Evolutionary conservation across 1,140 invertebrate genomes (phyloP).

Genomic region (Brachionus paranguensis): DNA sequence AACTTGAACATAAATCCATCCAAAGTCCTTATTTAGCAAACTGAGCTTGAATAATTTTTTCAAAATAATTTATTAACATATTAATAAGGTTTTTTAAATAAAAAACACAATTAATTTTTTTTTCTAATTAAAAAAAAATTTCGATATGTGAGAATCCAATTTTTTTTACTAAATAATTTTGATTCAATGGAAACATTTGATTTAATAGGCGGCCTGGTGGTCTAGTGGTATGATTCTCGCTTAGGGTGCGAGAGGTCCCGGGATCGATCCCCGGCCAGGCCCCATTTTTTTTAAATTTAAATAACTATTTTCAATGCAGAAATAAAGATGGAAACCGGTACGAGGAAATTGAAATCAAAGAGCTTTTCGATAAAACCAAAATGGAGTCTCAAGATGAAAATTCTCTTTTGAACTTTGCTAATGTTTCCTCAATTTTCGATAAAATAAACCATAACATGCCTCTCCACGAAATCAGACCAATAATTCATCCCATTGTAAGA

Average conservation of each 20-base stretch:
- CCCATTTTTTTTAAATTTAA: not conserved
- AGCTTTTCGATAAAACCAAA: not conserved
- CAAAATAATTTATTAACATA: too few species aligned
- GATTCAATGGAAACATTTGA: not conserved
- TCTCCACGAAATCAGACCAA: not conserved
- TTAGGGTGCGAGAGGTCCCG: not conserved
- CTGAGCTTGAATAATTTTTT: too few species aligned
- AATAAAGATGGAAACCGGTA: conserved; percentile 13
- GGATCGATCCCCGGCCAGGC: not conserved
- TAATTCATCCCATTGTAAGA: conserved; percentile 15
- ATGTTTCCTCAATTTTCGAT: not conserved
- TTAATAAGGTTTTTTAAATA: too few species aligned
- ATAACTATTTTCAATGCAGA: not conserved
- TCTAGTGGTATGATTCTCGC: not conserved
- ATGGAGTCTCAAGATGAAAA: not conserved
- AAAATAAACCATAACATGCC: not conserved
- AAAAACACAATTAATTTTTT: too few species aligned
- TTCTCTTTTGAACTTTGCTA: not conserved
- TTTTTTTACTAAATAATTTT: not conserved
- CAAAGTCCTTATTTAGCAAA: too few species aligned
- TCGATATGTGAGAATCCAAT: too few species aligned
- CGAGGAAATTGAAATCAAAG: not conserved
- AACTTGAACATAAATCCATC: too few species aligned
- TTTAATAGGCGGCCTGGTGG: not conserved
- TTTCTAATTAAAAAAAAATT: too few species aligned